Conservation (phyloP, 2,888 invertebrate genomes). For the Drosophila ustulata region DNA sequence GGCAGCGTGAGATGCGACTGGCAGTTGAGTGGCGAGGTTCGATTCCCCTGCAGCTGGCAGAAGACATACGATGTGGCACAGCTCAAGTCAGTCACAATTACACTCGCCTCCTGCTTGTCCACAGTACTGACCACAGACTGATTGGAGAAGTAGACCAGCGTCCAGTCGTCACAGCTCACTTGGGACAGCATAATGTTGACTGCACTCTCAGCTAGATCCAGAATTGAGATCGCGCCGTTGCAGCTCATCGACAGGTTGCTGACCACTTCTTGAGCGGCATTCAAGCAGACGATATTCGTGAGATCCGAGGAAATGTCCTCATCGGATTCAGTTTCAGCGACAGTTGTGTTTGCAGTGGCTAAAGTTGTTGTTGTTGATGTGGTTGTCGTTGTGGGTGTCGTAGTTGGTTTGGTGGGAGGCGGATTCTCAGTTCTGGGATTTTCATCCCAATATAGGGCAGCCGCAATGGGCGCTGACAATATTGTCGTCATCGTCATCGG, state of each 20-base stretch:
- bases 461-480: neutral
- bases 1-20: constrained; percentile 57
- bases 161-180: constrained; percentile 5
- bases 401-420: neutral
- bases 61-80: constrained; percentile 58
- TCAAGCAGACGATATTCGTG: constrained; percentile 15
- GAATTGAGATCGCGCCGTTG: constrained; percentile 32
- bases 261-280: neutral
- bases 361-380: neutral
- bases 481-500: neutral
- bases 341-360: neutral
- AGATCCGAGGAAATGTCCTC: neutral
- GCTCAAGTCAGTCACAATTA: constrained; percentile 25
- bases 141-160: constrained; percentile 40
- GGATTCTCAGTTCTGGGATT: neutral
- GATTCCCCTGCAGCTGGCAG: constrained; percentile 55
- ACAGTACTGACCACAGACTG: neutral
- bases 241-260: constrained; percentile 9
- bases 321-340: neutral
- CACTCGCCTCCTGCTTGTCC: neutral
- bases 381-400: neutral
- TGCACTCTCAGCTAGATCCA: constrained; percentile 10
- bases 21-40: constrained; percentile 72
- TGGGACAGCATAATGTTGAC: constrained; percentile 29
- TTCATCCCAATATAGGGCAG: neutral